Conservation (phyloP, 2,113 vertebrate genomes). For the Vidua macroura region DNA sequence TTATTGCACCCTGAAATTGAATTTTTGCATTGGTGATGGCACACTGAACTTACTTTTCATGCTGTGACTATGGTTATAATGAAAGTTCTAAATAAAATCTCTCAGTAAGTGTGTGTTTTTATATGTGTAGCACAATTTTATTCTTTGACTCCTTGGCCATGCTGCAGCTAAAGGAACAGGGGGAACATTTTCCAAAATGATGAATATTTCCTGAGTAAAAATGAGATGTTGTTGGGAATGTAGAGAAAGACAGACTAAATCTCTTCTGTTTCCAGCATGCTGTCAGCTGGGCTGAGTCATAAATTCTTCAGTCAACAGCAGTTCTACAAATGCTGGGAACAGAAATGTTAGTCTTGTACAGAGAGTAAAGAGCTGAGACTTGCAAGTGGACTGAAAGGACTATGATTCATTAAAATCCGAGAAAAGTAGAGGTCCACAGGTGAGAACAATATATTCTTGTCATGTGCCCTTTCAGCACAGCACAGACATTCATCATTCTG, state of each 20-base stretch:
- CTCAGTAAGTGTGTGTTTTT: neutral
- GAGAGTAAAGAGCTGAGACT: neutral
- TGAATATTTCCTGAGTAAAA: slow-evolving; percentile 54
- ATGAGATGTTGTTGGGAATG: slow-evolving; percentile 46
- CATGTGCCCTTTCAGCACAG: slow-evolving; percentile 24
- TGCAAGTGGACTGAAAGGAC: slow-evolving; percentile 22
- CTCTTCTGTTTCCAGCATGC: slow-evolving; percentile 34
- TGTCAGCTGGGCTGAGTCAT: slow-evolving; percentile 44
- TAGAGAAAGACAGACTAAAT: slow-evolving; percentile 45
- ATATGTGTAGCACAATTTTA: neutral
- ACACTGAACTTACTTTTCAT: neutral
- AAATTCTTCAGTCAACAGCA: slow-evolving; percentile 62
- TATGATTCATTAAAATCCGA: slow-evolving; percentile 4
- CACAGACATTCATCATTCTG: slow-evolving; percentile 23
- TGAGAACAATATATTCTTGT: slow-evolving; percentile 51
- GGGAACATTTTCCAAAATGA: slow-evolving; percentile 11
- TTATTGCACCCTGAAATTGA: neutral
- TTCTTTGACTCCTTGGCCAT: neutral
- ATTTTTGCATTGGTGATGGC: neutral
- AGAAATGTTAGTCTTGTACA: slow-evolving; percentile 2
- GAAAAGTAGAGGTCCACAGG: neutral
- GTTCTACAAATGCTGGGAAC: neutral
- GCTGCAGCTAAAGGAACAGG: neutral
- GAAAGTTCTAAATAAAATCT: slow-evolving; percentile 27
- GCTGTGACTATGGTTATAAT: neutral